These are phyloP conservation scores for Blastobasis adustella DNA, from an alignment of 2,888 invertebrate species.

Conservation along the genomic window DNA sequence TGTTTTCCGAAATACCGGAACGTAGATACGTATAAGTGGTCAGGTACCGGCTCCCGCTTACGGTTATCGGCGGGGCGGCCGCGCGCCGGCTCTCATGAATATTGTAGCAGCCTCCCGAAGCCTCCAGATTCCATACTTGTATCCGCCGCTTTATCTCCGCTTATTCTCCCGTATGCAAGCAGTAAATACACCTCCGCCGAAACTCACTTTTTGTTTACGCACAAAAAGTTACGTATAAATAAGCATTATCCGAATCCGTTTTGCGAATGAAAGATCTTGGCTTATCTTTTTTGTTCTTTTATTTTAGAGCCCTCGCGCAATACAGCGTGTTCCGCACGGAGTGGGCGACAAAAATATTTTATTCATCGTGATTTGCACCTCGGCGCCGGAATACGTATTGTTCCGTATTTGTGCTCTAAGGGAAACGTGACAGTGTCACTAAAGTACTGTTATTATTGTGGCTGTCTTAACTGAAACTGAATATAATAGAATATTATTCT, in stretches of 20 bases:
- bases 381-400: neutral
- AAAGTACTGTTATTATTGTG: no score
- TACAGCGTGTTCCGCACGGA: neutral
- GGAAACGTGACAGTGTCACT: neutral
- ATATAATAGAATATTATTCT: no score
- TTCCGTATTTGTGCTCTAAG: neutral
- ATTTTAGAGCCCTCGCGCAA: conserved; percentile 1
- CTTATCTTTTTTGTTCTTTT: conserved; percentile 5
- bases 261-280: conserved; percentile 9
- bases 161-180: conserved; percentile 7
- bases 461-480: no score
- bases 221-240: conserved; percentile 17
- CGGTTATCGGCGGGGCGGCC: conserved; percentile 1
- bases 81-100: conserved; percentile 45
- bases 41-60: no score
- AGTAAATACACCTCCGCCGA: conserved; percentile 15
- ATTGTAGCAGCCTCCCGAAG: conserved; percentile 48
- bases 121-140: conserved; percentile 46
- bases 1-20: no score
- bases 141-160: conserved; percentile 34
- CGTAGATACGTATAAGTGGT: no score
- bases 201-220: conserved; percentile 25
- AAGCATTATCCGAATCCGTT: conserved; percentile 8
- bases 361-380: conserved; percentile 9
- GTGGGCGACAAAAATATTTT: conserved; percentile 8